phyloP scores from a whole-genome alignment of 2,888 invertebrate genomes.

The Nebria salina region DNA sequence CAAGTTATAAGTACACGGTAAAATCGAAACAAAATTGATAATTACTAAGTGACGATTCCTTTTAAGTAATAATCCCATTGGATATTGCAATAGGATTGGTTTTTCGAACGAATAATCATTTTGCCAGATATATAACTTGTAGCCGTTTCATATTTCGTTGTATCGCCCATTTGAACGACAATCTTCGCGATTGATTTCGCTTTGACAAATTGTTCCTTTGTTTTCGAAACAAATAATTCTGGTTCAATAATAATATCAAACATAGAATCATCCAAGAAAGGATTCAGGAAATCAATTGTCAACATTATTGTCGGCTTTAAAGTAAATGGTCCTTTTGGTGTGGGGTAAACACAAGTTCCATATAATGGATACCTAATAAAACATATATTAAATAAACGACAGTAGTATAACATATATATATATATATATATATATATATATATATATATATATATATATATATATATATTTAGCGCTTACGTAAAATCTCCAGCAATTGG shows the following conservation, averaged over 20 bases:
- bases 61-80: slow-evolving; percentile 55
- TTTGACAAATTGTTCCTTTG: slow-evolving; percentile 59
- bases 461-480: slow-evolving; percentile 53
- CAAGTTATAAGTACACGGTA: background rate
- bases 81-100: slow-evolving; percentile 49
- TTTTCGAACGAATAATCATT: slow-evolving; percentile 49
- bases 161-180: slow-evolving; percentile 47
- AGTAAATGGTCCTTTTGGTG: slow-evolving; percentile 64
- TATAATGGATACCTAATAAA: slow-evolving; percentile 60
- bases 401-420: slow-evolving; percentile 1
- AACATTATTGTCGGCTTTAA: slow-evolving; percentile 58
- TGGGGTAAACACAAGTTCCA: slow-evolving; percentile 62
- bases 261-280: slow-evolving; percentile 59
- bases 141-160: background rate
- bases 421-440: no score
- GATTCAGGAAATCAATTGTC: slow-evolving; percentile 63
- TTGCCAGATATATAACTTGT: slow-evolving; percentile 50
- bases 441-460: no score
- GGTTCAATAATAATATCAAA: slow-evolving; percentile 62
- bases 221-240: slow-evolving; percentile 60
- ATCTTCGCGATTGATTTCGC: slow-evolving; percentile 56
- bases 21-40: background rate
- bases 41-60: slow-evolving; percentile 37
- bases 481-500: slow-evolving; percentile 55
- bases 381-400: slow-evolving; percentile 3